These are phyloP conservation scores for Scrobipalpa costella DNA, from an alignment of 2,888 invertebrate species.

Conservation along the genomic window DNA sequence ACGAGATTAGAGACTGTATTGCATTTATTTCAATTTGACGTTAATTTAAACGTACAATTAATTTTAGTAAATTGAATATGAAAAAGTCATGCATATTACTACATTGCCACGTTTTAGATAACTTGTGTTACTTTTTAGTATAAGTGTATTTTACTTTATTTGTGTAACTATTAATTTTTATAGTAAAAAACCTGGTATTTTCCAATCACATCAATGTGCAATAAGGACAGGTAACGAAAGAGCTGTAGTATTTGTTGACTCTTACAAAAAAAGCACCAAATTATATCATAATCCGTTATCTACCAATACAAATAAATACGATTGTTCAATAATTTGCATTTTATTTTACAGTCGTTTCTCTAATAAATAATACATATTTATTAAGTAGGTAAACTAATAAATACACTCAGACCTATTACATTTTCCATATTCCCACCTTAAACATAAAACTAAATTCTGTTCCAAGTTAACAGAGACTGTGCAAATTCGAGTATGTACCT, in stretches of 20 bases:
- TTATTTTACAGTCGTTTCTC: background rate
- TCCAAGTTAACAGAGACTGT: constrained; percentile 5
- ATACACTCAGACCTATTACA: too few relatives aligned
- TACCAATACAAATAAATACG: constrained; percentile 5
- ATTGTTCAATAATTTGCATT: background rate
- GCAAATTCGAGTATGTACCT: background rate
- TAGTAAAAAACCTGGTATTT: too few relatives aligned
- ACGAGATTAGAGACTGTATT: constrained; percentile 28
- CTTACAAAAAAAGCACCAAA: too few relatives aligned
- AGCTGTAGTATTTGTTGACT: too few relatives aligned
- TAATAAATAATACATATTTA: too few relatives aligned
- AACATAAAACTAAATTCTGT: too few relatives aligned
- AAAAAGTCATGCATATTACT: too few relatives aligned
- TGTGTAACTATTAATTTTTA: background rate
- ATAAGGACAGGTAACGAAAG: too few relatives aligned
- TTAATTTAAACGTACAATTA: too few relatives aligned
- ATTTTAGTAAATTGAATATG: constrained; percentile 6
- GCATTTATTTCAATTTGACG: constrained; percentile 23
- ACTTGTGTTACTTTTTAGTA: background rate
- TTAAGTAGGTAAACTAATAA: too few relatives aligned
- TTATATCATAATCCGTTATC: background rate
- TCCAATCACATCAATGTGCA: too few relatives aligned
- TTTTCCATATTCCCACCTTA: too few relatives aligned
- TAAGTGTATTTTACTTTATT: background rate
- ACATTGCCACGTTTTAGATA: background rate